Base-by-base conservation (phyloP, 1,140 invertebrate genomes). In the Gonioctena quinquepunctata region DNA sequence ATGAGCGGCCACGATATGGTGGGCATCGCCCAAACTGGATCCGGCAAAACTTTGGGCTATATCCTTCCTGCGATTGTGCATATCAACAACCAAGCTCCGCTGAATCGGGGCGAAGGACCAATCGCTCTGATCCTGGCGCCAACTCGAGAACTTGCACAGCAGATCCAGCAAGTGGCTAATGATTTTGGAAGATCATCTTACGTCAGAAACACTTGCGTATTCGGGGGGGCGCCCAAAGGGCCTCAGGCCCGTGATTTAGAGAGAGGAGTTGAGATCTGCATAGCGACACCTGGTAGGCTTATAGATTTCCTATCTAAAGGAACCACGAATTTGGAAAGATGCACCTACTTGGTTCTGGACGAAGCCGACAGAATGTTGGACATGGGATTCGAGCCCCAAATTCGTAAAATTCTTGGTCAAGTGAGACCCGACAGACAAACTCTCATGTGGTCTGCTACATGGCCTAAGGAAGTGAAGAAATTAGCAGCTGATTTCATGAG, bases 371-470 rank as follows among this genome's bases (percentile, higher is more conserved):
- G 98, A 68, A 99, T 99, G 97, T 88, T 99, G 78, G 97, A 99
- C 84, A 99, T 99, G 97, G 97, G 97, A 77, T 99, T 99, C 85
- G 97, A 99, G 84, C 97, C 97, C n/a, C 97, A 99, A 85, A 99
- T 99, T 74, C 89, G 96, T 62, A 98, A 98, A 85, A 99, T 99
- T 79, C 90, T 99, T 72, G 92, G 95, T 80, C 96, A 99, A 84
- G 96, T 99, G 80, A 86, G 96, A 72, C 95, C 96, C 63, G 95
- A 98, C 80, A 88, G 96, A 73, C 96, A 98, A 84, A 96, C 94
- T 3, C 87, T 99, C 25, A 99, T 99, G 97, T 99, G 96, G 95
- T 97, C 94, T 69, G 97, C 97, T 4, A 99, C 97, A 5, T 99
- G 97, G 97, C 97, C 97, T 1, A 97, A 97, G 81, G 97, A 99